Conservation (phyloP, 1,140 invertebrate genomes). For the Orchestia grillus region DNA sequence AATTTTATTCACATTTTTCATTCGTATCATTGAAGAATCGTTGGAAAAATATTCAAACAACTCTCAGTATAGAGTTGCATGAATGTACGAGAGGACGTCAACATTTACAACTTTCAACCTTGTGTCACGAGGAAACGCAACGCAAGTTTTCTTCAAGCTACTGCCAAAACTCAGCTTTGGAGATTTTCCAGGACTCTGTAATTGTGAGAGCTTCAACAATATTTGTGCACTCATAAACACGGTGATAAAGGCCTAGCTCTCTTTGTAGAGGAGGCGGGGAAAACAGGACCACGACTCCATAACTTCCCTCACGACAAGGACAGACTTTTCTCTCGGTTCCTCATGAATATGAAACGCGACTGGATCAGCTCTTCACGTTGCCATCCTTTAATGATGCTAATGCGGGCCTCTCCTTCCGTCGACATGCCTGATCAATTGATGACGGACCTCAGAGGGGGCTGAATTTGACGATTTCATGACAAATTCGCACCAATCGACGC, state of each 20-base stretch:
- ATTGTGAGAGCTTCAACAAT: not conserved
- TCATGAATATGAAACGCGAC: conserved; percentile 46
- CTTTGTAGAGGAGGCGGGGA: not conserved
- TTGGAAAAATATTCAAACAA: too few relatives aligned
- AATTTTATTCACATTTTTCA: too few relatives aligned
- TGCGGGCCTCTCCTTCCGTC: not conserved
- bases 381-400: conserved; percentile 24
- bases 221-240: conserved; percentile 47
- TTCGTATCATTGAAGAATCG: too few relatives aligned
- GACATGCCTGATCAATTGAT: conserved; percentile 43
- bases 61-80: too few relatives aligned
- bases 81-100: too few relatives aligned
- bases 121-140: too few relatives aligned
- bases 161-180: too few relatives aligned
- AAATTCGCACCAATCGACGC: not conserved
- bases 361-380: conserved; percentile 35
- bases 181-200: not conserved
- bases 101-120: too few relatives aligned
- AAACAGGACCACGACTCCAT: not conserved
- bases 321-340: not conserved
- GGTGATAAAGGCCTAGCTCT: not conserved
- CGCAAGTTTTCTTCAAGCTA: too few relatives aligned
- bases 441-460: not conserved
- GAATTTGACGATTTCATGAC: not conserved
- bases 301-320: conserved; percentile 44